Base-by-base conservation (phyloP, 2,113 vertebrate species). In the Chrysochloris asiatica region DNA sequence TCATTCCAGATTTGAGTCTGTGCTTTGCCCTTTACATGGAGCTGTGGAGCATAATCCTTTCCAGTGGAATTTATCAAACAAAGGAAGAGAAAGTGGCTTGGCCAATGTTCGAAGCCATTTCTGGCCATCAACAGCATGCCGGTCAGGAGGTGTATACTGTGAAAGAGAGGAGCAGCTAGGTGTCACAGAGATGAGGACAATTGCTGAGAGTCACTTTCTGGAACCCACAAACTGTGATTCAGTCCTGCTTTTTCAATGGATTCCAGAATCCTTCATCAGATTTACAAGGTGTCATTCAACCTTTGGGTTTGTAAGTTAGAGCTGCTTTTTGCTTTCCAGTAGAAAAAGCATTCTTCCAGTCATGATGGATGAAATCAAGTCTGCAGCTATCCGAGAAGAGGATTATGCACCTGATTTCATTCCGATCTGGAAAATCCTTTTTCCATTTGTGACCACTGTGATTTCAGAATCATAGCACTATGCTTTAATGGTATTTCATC, bases 181-280 rank as follows among this genome's bases (percentile, higher is more conserved):
- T 61, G 65, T 63, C 30, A 63, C 67, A 91, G 86, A 95, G 76
- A 80, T 61, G 76, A 91, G 96, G 86, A 21, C 6, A 16, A 41
- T 86, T 85, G 77, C 43, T n/a, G n/a, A 83, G 89, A 92, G 43
- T 83, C 0, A 21, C 87, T 87, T 92, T 59, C 92, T 76, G 38
- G 67, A 41, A 77, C 81, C 83, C 79, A 3, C 43, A 52, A 33
- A 59, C 36, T 89, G 21, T 82, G 82, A 86, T 89, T 93, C 61
- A 72, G 56, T 91, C 77, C 65, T 85, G 10, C 41, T 47, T 92
- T 92, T 96, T 56, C 82, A 63, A 19, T n/a, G n/a, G n/a, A 92
- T 85, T 91, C 41, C 14, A 1, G 38, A 93, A 88, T 76, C 47
- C 38, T 69, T 52, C 65, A 8, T 84, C 41, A 33, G 0, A 0